Base-by-base conservation (phyloP, 2,888 invertebrate species). In the Ochlodes sylvanus region DNA sequence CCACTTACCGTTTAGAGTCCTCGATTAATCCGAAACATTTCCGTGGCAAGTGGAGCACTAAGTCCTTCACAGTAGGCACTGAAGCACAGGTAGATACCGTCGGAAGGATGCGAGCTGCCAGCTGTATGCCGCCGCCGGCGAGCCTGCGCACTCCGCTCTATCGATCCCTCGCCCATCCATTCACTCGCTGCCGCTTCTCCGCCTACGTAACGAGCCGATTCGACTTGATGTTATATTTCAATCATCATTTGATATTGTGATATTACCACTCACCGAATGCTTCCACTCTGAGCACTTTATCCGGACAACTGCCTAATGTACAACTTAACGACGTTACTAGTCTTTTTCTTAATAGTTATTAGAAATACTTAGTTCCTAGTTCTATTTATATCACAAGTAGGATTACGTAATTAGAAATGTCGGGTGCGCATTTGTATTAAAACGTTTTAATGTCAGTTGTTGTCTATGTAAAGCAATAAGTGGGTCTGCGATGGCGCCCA, bases 171-270 rank as follows among this genome's bases (percentile, higher is more conserved):
- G 75, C 74, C 78, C 80, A 80, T 85, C 89, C 89, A 90, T 92
- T 92, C 92, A 92, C 88, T 84, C 78, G 83, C 82, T 81, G 79
- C 83, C 86, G 83, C 84, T 84, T 82, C 83, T 72, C 85, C 90
- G 87, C 91, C 92, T 88, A 91, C 91, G 87, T 88, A 86, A 83
- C 85, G 80, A 81, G 81, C 80, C 71, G 73, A 72, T 76, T 80
- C 83, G 76, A 80, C 75, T 80, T 79, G 72, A 81, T 86, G 87
- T 87, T 88, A 87, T 84, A 88, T 86, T 82, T 82, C 86, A 89
- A 92, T 90, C 90, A 89, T 84, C 86, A 85, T 87, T 86, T 86
- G 90, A 90, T 92, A 92, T 88, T 84, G 81, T 80, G 78, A 83
- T 90, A 91, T 91, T 89, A 86, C 77, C 80, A 81, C 82, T 80